phyloP scores from a whole-genome alignment of 2,888 invertebrate genomes.

The Dione juno region DNA sequence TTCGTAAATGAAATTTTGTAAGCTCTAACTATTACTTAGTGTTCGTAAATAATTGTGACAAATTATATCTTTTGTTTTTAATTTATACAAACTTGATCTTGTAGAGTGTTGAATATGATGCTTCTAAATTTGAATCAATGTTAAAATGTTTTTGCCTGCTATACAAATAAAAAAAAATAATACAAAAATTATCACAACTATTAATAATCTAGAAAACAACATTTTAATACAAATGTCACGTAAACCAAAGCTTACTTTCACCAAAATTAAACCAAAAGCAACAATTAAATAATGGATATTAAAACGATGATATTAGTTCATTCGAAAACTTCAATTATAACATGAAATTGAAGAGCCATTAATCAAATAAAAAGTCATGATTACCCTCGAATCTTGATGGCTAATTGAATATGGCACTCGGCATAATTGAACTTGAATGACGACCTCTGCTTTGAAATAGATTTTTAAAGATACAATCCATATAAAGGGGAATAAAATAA shows the following conservation, averaged over 20 bases:
- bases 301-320: constrained; percentile 53
- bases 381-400: constrained; percentile 77
- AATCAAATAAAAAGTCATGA: constrained; percentile 78
- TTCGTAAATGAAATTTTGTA: constrained; percentile 14
- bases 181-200: not conserved
- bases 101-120: too few relatives aligned
- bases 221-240: not conserved
- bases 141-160: too few relatives aligned
- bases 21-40: constrained; percentile 11
- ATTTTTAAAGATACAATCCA: constrained; percentile 25
- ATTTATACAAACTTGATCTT: too few relatives aligned
- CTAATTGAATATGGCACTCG: constrained; percentile 78
- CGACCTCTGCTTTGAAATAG: constrained; percentile 56
- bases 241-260: constrained; percentile 13
- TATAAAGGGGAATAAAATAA: not conserved
- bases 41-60: not conserved
- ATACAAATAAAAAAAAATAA: not conserved
- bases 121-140: too few relatives aligned
- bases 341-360: constrained; percentile 72
- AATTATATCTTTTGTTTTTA: not conserved
- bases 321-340: constrained; percentile 66
- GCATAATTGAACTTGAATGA: constrained; percentile 75
- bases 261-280: constrained; percentile 34
- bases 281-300: constrained; percentile 50
- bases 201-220: not conserved